phyloP scores from a whole-genome alignment of 2,888 invertebrate genomes.

The Xanthostigma xanthostigma region DNA sequence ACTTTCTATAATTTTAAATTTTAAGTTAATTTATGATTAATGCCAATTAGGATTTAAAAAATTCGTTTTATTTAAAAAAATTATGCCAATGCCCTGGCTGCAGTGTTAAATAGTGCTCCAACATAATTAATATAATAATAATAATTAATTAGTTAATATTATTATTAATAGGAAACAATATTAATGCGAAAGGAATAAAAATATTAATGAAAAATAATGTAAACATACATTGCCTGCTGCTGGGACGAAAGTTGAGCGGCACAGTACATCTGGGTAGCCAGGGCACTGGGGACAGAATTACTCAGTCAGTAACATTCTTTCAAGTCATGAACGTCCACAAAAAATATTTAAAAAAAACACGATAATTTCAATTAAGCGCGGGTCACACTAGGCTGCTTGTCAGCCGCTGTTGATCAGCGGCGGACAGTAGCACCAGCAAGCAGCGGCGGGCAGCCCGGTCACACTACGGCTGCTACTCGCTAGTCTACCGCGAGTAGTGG shows the following conservation, averaged over 20 bases:
- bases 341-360: too few relatives aligned
- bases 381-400: too few relatives aligned
- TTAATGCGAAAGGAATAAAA: constrained; percentile 4
- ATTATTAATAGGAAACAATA: constrained; percentile 5
- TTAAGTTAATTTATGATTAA: background rate
- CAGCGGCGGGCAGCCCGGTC: too few relatives aligned
- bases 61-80: background rate
- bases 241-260: constrained; percentile 81
- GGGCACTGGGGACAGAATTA: constrained; percentile 73
- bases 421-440: too few relatives aligned
- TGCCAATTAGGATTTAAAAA: background rate
- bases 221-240: constrained; percentile 86
- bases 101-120: constrained; percentile 7
- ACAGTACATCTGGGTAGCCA: constrained; percentile 93
- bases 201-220: constrained; percentile 8
- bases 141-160: constrained; percentile 2
- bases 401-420: too few relatives aligned
- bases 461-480: too few relatives aligned
- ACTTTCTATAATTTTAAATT: background rate
- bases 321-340: too few relatives aligned
- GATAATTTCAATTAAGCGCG: too few relatives aligned
- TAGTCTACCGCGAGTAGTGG: too few relatives aligned
- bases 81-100: constrained; percentile 87
- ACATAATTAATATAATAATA: constrained; percentile 2
- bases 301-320: too few relatives aligned